Conservation (phyloP, 2,797 vertebrate species). For the Mormyrops attenuatus region DNA sequence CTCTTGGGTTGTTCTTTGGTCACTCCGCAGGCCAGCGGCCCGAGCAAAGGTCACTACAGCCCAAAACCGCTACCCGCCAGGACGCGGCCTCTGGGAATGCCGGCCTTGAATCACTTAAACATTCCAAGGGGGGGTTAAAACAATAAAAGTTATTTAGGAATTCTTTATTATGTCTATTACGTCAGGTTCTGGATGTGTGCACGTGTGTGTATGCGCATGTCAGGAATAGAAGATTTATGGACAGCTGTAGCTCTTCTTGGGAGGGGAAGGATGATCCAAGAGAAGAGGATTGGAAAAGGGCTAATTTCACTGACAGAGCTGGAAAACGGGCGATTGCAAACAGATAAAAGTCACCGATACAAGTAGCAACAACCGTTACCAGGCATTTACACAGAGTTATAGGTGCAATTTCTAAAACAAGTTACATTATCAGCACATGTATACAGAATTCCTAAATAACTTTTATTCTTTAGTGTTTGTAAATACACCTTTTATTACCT, state of each 20-base stretch:
- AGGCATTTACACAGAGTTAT: background rate
- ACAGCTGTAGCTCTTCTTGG: slow-evolving; percentile 50
- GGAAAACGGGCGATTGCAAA: background rate
- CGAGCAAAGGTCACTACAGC: slow-evolving; percentile 64
- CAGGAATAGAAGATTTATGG: slow-evolving; percentile 31
- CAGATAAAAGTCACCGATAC: background rate
- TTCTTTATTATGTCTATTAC: background rate
- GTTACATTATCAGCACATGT: background rate
- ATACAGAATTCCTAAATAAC: background rate
- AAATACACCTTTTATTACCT: background rate
- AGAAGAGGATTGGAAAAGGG: background rate
- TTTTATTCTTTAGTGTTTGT: background rate
- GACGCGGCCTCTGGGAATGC: slow-evolving; percentile 17
- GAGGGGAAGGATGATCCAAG: slow-evolving; percentile 45
- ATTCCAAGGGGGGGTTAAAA: background rate
- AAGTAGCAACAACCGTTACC: background rate
- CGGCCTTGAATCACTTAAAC: slow-evolving; percentile 6
- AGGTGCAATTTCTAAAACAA: background rate
- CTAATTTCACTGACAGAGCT: slow-evolving; percentile 42
- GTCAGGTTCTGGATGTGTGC: background rate
- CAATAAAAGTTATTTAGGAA: slow-evolving; percentile 1
- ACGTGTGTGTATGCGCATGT: background rate
- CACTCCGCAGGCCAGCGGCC: slow-evolving; percentile 63
- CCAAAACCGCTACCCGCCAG: slow-evolving; percentile 43
- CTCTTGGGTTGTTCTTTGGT: slow-evolving; percentile 70